Base-by-base conservation (phyloP, 2,888 invertebrate genomes). In the Antheraea yamamai region DNA sequence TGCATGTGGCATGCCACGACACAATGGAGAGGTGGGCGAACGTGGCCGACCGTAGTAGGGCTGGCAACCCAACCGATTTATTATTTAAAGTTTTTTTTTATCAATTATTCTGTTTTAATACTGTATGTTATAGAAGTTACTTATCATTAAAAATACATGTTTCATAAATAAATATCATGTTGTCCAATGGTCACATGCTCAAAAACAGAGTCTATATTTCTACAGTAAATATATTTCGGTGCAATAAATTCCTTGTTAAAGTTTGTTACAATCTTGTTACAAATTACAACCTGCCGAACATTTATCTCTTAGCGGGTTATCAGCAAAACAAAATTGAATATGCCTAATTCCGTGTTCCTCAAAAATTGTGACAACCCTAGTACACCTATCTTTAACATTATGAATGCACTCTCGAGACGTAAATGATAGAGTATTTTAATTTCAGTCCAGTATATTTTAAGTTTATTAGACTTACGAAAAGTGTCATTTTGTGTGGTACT, bases 21-120 rank as follows among this genome's bases (percentile, higher is more conserved):
- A 84, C 86, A 86, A 85, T 85, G 78, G 81, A 79, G 66, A 83
- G 81, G 85, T 84, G 78, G 80, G 78, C 82, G 78, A 74, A 26
- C 73, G 77, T 77, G 75, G 75, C 76, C 66, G 26, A 61, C 73
- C 47, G 39, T 64, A 14, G 23, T 64, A 14, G 55, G 70, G 70
- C 64, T 73, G 72, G 66, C 70, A 23, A 52, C 39, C 18, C 23
- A 73, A 75, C 73, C 30, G 70, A 72, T 12, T 66, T 30, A 16
- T 30, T 66, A 66, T 66, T 26, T 30, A 64, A 64, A 47, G 47
- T 12, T 47, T 26, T 64, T 3, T 61, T 61, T 12, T 8, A 7
- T 20, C 4, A 16, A 55, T 20, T 20, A 55, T n/a, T 20, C 18
- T 20, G 55, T 55, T 55, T 18, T 20, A 55, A 20, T 55, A 6